phyloP scores from a whole-genome alignment of 2,113 vertebrate genomes.

The Panthera tigris region DNA sequence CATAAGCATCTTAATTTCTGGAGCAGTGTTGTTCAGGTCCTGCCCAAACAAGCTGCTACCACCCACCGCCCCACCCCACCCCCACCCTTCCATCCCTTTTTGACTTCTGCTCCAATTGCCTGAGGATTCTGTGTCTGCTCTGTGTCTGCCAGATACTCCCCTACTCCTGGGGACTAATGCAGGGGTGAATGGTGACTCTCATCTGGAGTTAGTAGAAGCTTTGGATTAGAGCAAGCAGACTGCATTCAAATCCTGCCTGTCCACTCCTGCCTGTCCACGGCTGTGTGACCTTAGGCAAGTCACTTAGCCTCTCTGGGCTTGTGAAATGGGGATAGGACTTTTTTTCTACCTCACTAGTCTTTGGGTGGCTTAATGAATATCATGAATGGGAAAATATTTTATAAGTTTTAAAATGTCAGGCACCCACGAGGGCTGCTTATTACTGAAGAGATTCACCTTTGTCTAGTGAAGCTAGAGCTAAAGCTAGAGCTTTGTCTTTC shows the following conservation, averaged over 20 bases:
- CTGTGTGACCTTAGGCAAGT: not conserved
- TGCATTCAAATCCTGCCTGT: not conserved
- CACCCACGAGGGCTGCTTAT: not conserved
- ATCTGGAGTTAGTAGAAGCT: not conserved
- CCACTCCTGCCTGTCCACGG: not conserved
- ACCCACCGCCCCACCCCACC: too few species aligned
- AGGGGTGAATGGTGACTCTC: not conserved
- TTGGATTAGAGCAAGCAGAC: not conserved
- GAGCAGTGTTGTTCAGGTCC: not conserved
- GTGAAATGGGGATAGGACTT: not conserved
- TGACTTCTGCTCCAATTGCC: not conserved
- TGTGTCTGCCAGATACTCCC: not conserved
- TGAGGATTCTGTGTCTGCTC: not conserved
- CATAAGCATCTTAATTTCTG: constrained; percentile 29
- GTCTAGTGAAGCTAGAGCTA: not conserved
- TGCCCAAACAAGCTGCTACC: not conserved
- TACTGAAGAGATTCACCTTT: not conserved
- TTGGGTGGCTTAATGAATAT: not conserved
- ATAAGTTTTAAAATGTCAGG: not conserved
- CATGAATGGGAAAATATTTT: not conserved
- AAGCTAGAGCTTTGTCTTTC: not conserved
- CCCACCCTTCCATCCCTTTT: not conserved
- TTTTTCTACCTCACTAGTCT: not conserved
- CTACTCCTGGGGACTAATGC: not conserved
- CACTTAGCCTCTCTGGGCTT: not conserved